Evolutionary conservation across 2,113 vertebrate species (phyloP).

Genomic region (Macrotus californicus): DNA sequence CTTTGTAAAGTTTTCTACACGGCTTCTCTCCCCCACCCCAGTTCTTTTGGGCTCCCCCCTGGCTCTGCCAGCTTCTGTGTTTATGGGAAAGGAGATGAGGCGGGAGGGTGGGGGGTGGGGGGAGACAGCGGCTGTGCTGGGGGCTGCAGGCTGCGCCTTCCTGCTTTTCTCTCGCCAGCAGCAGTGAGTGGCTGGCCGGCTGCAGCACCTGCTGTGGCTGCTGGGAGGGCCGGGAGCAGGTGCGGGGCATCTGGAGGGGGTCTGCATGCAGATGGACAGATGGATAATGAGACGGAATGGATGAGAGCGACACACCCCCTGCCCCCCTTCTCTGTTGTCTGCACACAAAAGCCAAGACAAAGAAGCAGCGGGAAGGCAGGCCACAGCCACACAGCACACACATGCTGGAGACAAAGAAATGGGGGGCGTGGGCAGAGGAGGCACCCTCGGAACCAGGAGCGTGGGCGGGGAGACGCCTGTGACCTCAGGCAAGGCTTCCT

Average conservation of each 20-base stretch:
- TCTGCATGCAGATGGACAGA: slow-evolving; percentile 48
- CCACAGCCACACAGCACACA: rapidly evolving
- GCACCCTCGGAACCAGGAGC: rapidly evolving
- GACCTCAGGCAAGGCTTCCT: background rate
- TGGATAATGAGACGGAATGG: background rate
- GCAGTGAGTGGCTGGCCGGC: background rate
- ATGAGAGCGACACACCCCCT: rapidly evolving
- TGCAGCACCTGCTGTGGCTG: slow-evolving; percentile 47
- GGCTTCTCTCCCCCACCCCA: background rate
- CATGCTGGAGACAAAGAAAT: background rate
- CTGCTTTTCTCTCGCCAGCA: background rate
- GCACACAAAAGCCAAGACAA: slow-evolving; percentile 56
- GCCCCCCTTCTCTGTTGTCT: background rate
- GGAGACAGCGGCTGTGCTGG: background rate
- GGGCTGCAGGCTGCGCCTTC: background rate
- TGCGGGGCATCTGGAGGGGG: slow-evolving; percentile 33
- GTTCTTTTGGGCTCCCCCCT: background rate
- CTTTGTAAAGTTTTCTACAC: background rate
- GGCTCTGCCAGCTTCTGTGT: background rate
- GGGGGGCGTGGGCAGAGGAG: background rate
- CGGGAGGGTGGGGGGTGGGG: rapidly evolving
- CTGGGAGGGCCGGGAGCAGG: slow-evolving; percentile 41
- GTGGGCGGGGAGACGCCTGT: background rate
- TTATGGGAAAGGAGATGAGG: background rate
- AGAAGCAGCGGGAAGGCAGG: background rate